A percentile compares a stretch with the other conserved stretches of the same genome.
These are phyloP conservation scores for Ichneumoninae sp. DNA, from an alignment of 2,888 invertebrate species.

Conservation along the genomic window DNA sequence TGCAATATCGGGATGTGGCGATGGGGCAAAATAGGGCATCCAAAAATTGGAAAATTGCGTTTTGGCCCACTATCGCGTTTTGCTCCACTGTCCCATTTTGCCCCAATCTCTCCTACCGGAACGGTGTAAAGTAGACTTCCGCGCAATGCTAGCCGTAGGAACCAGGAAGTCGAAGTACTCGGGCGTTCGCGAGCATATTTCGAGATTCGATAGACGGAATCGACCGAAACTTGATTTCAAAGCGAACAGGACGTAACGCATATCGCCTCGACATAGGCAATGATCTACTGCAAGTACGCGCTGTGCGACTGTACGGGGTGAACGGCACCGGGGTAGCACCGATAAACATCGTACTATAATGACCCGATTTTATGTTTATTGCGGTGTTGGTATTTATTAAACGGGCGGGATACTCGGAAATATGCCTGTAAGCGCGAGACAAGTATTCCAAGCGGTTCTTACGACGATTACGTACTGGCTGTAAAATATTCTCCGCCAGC, in stretches of 20 bases:
- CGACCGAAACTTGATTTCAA: not conserved
- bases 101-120: not conserved
- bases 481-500: not conserved
- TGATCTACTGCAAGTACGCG: not conserved
- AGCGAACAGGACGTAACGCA: not conserved
- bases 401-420: slow-evolving; percentile 5
- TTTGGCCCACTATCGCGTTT: too few species aligned
- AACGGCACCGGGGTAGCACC: slow-evolving; percentile 51
- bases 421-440: slow-evolving; percentile 32
- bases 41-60: too few species aligned
- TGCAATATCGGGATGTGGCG: too few species aligned
- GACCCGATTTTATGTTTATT: slow-evolving; percentile 26
- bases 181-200: not conserved
- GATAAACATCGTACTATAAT: slow-evolving; percentile 35
- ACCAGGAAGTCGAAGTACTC: not conserved
- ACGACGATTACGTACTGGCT: not conserved
- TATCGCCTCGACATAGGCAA: not conserved
- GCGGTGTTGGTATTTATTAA: slow-evolving; percentile 1
- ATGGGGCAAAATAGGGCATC: too few species aligned
- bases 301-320: slow-evolving; percentile 17
- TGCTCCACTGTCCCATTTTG: too few species aligned
- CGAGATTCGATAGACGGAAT: not conserved
- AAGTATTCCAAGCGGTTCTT: slow-evolving; percentile 18
- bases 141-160: not conserved
- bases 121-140: not conserved